A percentile compares a stretch with the other conserved stretches of the same genome.
Conservation (phyloP, 1,140 invertebrate genomes). For the Stenopsyche tienmushanensis region DNA sequence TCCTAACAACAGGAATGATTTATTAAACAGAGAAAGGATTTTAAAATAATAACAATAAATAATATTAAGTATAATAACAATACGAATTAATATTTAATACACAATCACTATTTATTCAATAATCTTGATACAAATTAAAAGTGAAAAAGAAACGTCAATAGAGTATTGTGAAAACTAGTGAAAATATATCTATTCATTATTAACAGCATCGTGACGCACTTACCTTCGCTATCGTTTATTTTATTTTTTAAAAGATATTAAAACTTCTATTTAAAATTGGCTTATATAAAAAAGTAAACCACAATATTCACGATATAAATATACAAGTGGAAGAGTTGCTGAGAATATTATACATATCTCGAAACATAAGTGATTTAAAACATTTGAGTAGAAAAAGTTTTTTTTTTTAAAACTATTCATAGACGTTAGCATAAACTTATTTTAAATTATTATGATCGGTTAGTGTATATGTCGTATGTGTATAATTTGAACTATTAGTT, state of each 20-base stretch:
- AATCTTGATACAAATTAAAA: slow-evolving; percentile 15
- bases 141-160: slow-evolving; percentile 13
- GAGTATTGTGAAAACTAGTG: slow-evolving; percentile 26
- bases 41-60: slow-evolving; percentile 29
- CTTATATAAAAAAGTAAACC: too few relatives aligned
- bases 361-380: slow-evolving; percentile 4
- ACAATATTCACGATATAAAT: too few relatives aligned
- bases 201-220: too few relatives aligned
- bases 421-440: too few relatives aligned
- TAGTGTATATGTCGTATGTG: too few relatives aligned
- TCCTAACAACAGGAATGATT: slow-evolving; percentile 22
- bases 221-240: too few relatives aligned
- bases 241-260: too few relatives aligned
- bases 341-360: slow-evolving; percentile 18
- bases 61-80: slow-evolving; percentile 32
- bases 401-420: background rate
- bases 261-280: too few relatives aligned
- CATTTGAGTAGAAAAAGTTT: slow-evolving; percentile 26
- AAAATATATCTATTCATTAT: slow-evolving; percentile 32
- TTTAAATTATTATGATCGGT: too few relatives aligned
- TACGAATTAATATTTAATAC: slow-evolving; percentile 32
- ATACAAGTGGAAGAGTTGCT: slow-evolving; percentile 3
- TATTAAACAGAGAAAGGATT: slow-evolving; percentile 4
- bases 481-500: too few relatives aligned
- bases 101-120: slow-evolving; percentile 27